Evolutionary conservation across 2,113 vertebrate genomes (phyloP).

Genomic region (Colius striatus): DNA sequence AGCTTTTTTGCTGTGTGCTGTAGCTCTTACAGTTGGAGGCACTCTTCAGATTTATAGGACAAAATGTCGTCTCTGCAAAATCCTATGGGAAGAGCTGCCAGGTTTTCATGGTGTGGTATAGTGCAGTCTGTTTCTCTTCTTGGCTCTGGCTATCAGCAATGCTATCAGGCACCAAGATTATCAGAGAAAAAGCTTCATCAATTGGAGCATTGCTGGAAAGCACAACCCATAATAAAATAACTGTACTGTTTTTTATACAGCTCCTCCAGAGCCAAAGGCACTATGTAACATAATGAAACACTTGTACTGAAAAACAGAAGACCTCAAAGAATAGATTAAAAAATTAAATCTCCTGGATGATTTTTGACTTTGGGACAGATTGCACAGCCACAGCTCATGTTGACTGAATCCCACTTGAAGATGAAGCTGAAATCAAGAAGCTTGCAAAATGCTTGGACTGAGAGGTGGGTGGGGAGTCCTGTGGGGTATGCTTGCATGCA

Average conservation of each 20-base stretch:
- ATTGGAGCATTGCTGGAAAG: not conserved
- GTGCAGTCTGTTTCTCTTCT: accelerated
- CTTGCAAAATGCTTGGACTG: accelerated
- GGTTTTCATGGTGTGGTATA: not conserved
- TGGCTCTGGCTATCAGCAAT: not conserved
- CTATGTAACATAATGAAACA: constrained; percentile 5
- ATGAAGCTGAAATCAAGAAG: not conserved
- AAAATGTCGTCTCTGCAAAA: not conserved
- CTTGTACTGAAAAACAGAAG: not conserved
- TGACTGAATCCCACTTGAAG: not conserved
- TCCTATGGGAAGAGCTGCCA: not conserved
- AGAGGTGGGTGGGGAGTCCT: not conserved
- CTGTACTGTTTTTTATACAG: not conserved
- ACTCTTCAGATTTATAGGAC: not conserved
- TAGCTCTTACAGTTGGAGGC: not conserved
- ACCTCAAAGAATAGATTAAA: not conserved
- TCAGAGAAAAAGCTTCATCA: not conserved
- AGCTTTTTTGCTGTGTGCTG: not conserved
- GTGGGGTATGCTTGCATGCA: not conserved
- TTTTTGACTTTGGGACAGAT: not conserved
- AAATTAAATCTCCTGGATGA: not conserved
- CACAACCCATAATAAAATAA: not conserved
- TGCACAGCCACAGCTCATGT: not conserved
- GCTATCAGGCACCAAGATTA: not conserved
- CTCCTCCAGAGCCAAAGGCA: not conserved